These are phyloP conservation scores for Caenorhabditis angaria DNA, from an alignment of 2,888 invertebrate species.

Conservation along the genomic window DNA sequence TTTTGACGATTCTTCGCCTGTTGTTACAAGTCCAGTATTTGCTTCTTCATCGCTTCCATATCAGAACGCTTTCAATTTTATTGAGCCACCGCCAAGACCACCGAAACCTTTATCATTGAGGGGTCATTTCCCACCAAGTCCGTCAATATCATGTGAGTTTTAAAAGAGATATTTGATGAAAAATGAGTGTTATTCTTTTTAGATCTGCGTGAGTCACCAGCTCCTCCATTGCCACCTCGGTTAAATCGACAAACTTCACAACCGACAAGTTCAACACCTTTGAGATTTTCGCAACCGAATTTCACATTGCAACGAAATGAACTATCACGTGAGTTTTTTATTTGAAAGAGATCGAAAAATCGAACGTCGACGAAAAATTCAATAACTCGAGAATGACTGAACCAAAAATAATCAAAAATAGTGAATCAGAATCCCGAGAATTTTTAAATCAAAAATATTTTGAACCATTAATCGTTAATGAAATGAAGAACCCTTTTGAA, in stretches of 20 bases:
- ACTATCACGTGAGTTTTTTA: slow-evolving; percentile 27
- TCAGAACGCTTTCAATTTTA: slow-evolving; percentile 9
- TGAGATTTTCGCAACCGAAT: slow-evolving; percentile 23
- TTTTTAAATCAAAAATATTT: too few species aligned
- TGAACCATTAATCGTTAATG: too few species aligned
- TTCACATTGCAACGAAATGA: neutral
- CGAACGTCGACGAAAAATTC: too few species aligned
- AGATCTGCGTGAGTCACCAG: slow-evolving; percentile 7
- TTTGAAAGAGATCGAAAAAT: too few species aligned
- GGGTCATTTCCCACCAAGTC: slow-evolving; percentile 17
- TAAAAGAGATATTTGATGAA: neutral
- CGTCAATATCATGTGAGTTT: slow-evolving; percentile 22
- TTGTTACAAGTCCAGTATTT: slow-evolving; percentile 12
- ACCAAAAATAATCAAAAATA: too few species aligned
- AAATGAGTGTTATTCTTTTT: neutral
- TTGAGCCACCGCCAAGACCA: slow-evolving; percentile 10
- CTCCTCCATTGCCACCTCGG: slow-evolving; percentile 35
- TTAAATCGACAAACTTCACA: neutral
- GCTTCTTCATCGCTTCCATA: slow-evolving; percentile 13
- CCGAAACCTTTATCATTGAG: slow-evolving; percentile 28
- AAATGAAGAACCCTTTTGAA: too few species aligned
- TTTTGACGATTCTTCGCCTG: slow-evolving; percentile 6
- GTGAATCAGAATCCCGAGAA: too few species aligned
- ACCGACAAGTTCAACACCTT: slow-evolving; percentile 25
- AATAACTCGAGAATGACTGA: too few species aligned